These are phyloP conservation scores for Scrobipalpa atriplicella DNA, from an alignment of 2,888 invertebrate genomes.

Conservation along the genomic window DNA sequence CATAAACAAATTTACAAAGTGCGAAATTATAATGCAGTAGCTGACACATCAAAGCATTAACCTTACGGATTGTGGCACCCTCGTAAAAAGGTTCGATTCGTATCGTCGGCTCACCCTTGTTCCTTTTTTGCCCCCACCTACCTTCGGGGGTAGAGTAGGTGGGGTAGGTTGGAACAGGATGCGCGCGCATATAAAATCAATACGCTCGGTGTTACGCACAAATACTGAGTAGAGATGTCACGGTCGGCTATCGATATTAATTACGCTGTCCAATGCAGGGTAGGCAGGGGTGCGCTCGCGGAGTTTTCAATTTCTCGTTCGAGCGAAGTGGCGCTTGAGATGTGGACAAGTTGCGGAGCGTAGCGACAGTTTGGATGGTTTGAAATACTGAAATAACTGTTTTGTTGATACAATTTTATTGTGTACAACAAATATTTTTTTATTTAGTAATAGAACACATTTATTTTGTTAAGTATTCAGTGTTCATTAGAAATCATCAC, in stretches of 20 bases:
- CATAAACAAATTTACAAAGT: conserved; percentile 33
- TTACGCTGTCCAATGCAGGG: conserved; percentile 37
- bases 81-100: conserved; percentile 78
- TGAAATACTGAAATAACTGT: background rate
- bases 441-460: too few species aligned
- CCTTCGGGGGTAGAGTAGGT: conserved; percentile 33
- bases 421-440: too few species aligned
- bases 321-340: background rate
- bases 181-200: conserved; percentile 81
- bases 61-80: conserved; percentile 72
- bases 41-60: conserved; percentile 67
- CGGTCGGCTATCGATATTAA: conserved; percentile 65
- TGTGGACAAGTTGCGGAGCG: background rate
- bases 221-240: conserved; percentile 72
- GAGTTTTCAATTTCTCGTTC: conserved; percentile 17
- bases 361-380: background rate
- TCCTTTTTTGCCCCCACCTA: conserved; percentile 59
- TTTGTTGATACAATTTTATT: background rate
- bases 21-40: conserved; percentile 44
- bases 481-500: too few species aligned
- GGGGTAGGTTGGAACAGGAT: conserved; percentile 41
- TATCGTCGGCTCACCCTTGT: conserved; percentile 73
- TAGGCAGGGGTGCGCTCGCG: conserved; percentile 27
- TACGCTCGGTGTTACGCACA: conserved; percentile 77
- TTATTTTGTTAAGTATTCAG: too few species aligned